These are phyloP conservation scores for Crotophaga sulcirostris DNA, from an alignment of 2,113 vertebrate species.

Conservation along the genomic window DNA sequence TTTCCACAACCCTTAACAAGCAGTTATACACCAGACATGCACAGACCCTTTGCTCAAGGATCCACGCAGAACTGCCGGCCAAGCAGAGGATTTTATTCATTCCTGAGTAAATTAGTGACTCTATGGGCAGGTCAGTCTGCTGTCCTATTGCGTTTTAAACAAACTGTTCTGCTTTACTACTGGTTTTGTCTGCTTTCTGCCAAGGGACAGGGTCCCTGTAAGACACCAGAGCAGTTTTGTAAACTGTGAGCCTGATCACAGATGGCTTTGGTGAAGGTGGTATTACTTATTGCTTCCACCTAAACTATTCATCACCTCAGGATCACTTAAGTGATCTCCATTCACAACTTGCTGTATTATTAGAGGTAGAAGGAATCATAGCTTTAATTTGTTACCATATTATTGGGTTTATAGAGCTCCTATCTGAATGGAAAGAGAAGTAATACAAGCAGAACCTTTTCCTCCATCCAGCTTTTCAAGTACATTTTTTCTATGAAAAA, in stretches of 20 bases:
- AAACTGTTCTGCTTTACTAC: neutral
- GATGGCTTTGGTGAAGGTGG: neutral
- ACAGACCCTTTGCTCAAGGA: neutral
- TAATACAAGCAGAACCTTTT: neutral
- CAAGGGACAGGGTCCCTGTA: neutral
- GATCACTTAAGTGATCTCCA: neutral
- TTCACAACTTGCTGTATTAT: neutral
- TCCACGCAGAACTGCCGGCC: neutral
- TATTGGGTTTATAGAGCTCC: neutral
- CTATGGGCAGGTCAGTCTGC: neutral
- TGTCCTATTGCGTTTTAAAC: neutral
- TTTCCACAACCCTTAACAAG: neutral
- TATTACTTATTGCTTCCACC: neutral
- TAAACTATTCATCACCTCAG: neutral
- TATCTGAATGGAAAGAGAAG: neutral
- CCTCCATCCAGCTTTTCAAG: neutral
- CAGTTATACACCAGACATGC: neutral
- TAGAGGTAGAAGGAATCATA: neutral
- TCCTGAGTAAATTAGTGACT: neutral
- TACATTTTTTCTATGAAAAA: neutral
- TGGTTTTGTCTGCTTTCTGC: neutral
- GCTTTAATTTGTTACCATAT: neutral
- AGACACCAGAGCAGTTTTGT: neutral
- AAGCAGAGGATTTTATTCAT: neutral
- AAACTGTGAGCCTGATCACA: neutral